phyloP scores from a whole-genome alignment of 2,113 vertebrate species.

The Xiphophorus couchianus region DNA sequence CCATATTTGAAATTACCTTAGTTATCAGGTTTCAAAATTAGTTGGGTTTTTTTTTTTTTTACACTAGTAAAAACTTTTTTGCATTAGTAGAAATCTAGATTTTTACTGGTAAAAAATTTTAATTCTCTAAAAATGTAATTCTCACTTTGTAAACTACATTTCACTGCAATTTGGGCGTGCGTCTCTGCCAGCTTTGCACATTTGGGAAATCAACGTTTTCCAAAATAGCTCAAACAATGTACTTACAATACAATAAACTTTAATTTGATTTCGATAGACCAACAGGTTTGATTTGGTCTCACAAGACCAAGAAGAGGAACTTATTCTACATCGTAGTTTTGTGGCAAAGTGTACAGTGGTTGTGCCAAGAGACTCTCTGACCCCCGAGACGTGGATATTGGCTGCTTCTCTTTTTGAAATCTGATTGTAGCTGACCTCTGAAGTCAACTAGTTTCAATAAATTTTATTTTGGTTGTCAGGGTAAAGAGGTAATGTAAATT shows the following conservation, averaged over 20 bases:
- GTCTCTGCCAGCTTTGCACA: neutral
- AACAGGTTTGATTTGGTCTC: neutral
- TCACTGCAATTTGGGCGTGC: neutral
- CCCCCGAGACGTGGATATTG: neutral
- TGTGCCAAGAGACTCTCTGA: neutral
- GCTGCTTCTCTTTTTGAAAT: neutral
- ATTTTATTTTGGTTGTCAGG: too few relatives aligned
- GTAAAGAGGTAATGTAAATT: too few relatives aligned
- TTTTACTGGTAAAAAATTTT: too few relatives aligned
- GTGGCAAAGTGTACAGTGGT: neutral
- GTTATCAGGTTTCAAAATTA: too few relatives aligned
- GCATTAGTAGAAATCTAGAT: neutral
- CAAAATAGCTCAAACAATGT: too few relatives aligned
- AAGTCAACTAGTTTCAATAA: too few relatives aligned
- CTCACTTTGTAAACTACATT: neutral
- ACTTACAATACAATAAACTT: too few relatives aligned
- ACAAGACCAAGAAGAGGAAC: neutral
- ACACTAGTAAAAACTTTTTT: neutral
- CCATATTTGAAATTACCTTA: too few relatives aligned
- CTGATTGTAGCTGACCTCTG: too few relatives aligned
- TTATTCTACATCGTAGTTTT: neutral
- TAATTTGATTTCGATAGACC: too few relatives aligned
- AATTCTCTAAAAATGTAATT: neutral
- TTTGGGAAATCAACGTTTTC: neutral
- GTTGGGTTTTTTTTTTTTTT: too few relatives aligned